Percentiles rank a stretch among this genome's conserved stretches.
Conservation (phyloP, 2,113 vertebrate species). For the Aramus guarauna region DNA sequence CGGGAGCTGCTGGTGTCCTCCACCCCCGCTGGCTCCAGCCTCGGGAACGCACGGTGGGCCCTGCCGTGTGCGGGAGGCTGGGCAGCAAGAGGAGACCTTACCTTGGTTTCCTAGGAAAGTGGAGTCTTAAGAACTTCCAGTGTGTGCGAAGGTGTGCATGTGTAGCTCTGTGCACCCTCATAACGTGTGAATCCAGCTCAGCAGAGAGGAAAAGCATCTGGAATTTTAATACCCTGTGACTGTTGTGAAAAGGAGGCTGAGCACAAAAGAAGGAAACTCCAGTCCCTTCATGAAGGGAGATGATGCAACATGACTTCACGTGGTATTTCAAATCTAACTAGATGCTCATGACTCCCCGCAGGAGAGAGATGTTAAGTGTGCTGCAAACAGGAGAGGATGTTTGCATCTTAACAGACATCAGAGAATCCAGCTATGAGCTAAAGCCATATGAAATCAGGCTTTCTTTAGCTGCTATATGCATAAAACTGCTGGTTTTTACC, state of each 20-base stretch:
- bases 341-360: fast-evolving
- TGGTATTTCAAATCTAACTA: neutral
- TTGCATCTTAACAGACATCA: neutral
- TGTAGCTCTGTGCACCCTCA: fast-evolving
- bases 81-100: neutral
- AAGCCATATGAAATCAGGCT: neutral
- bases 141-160: fast-evolving
- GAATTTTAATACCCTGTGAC: neutral
- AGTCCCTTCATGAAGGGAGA: neutral
- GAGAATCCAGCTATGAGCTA: neutral
- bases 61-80: neutral
- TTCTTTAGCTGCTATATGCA: neutral
- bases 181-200: neutral
- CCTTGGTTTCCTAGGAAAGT: neutral
- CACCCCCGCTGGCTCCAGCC: neutral
- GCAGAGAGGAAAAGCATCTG: fast-evolving
- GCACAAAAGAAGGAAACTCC: neutral
- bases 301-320: neutral
- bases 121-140: fast-evolving
- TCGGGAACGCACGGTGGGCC: neutral
- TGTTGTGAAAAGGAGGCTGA: neutral
- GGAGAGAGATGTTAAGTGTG: neutral
- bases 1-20: neutral
- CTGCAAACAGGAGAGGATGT: neutral
- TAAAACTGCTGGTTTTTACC: neutral